Evolutionary conservation across 2,888 invertebrate genomes (phyloP).

Genomic region (Autographa gamma): DNA sequence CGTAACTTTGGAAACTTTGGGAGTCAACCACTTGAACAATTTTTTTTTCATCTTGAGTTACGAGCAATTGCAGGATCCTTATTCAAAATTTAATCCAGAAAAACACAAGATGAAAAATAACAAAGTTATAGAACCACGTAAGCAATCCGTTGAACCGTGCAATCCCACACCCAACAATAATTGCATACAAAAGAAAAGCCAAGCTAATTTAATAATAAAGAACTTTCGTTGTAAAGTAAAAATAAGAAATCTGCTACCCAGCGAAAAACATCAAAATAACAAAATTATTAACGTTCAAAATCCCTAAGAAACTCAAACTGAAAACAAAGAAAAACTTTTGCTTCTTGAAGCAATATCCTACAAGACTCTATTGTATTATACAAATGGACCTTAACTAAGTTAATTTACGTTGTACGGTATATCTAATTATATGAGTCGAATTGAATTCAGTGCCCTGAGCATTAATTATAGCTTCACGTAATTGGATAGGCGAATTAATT

Average conservation of each 20-base stretch:
- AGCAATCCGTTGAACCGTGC: background rate
- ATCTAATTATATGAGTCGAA: slow-evolving; percentile 51
- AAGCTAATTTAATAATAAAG: background rate
- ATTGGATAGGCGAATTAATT: slow-evolving; percentile 42
- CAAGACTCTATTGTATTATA: slow-evolving; percentile 16
- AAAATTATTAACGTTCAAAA: slow-evolving; percentile 9
- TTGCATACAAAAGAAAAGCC: background rate
- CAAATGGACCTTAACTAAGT: slow-evolving; percentile 43
- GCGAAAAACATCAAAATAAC: slow-evolving; percentile 1
- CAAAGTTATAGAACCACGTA: background rate
- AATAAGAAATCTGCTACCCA: background rate
- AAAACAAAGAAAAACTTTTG: background rate
- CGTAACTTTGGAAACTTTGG: background rate
- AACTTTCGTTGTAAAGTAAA: background rate
- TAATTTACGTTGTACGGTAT: slow-evolving; percentile 28
- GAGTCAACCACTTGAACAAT: no score
- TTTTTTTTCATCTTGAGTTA: no score
- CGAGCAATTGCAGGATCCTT: background rate
- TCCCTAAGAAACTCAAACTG: background rate
- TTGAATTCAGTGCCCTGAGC: slow-evolving; percentile 39
- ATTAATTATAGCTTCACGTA: slow-evolving; percentile 48
- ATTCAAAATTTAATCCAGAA: background rate
- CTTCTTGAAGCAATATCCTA: slow-evolving; percentile 14
- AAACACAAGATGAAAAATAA: background rate
- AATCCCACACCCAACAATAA: slow-evolving; percentile 1